Evolutionary conservation across 1,140 invertebrate species (phyloP).

Genomic region (Penaeus indicus): DNA sequence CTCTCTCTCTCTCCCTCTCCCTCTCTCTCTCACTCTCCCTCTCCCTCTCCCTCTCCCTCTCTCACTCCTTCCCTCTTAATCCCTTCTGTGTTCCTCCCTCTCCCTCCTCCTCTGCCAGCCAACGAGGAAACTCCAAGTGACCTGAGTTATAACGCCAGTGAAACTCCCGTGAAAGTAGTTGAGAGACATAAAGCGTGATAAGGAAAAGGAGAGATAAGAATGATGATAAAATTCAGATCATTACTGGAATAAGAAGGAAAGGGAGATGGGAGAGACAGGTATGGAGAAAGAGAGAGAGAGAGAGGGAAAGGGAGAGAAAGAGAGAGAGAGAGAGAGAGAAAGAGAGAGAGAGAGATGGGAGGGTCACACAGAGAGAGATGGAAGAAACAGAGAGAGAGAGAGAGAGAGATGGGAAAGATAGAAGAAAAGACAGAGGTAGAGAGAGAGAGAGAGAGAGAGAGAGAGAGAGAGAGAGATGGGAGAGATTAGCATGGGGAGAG

Average conservation of each 20-base stretch:
- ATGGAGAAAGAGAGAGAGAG: not conserved
- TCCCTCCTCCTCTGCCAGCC: too few species aligned
- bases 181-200: not conserved
- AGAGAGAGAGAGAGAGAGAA: not conserved
- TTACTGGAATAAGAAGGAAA: not conserved
- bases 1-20: not conserved
- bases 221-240: not conserved
- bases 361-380: not conserved
- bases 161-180: not conserved
- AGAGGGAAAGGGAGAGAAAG: too few species aligned
- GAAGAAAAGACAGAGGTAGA: not conserved
- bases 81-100: too few species aligned
- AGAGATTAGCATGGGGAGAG: too few species aligned
- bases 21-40: too few species aligned
- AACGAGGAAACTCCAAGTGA: not conserved
- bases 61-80: too few species aligned
- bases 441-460: not conserved
- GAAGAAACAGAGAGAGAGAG: not conserved
- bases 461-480: not conserved
- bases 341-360: not conserved
- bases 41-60: too few species aligned
- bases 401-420: not conserved
- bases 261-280: conserved; percentile 11
- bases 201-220: not conserved
- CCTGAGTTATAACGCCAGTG: not conserved